Evolutionary conservation across 2,113 vertebrate species (phyloP), one percentile per base, ranked within the genome.

Genomic region (Anguilla japonica): DNA sequence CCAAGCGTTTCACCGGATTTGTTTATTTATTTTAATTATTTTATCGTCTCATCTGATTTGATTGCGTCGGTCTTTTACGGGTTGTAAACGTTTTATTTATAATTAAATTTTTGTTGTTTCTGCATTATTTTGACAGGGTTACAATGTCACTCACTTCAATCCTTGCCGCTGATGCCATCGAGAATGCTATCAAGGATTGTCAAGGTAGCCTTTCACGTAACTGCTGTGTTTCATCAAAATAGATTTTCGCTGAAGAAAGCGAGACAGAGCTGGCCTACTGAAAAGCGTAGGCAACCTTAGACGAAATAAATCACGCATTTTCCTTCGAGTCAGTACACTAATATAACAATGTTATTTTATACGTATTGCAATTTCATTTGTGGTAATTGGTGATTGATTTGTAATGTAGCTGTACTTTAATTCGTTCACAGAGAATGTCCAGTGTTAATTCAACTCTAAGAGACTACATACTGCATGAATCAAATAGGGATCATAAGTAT

Each of bases 61-160:
- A 53, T 53, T 53, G 11, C 8, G 8, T 14, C 50, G 50, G 13
- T 53, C 4, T 46, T 46, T 46, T 13, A 53, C 7, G 20, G 3
- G 3, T 20, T 67, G 22, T 26, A 26, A 75, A n/a, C 34, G 1
- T 75, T 13, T 75, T 75, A 9, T n/a, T 29, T 75, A 11, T 75
- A 1, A 34, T 34, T 75, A 2, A 34, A 75, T 34, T 34, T 75
- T 2, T 84, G 26, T n/a, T 82, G 88, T 85, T 29, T 83, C 85
- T 0, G 89, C 94, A 88, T 90, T 84, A 20, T 63, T 81, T 84
- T 87, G 57, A 81, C 93, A 98, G 97, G 92, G 94, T 90, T 92
- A 97, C 94, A 85, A 99, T 99, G 98, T 98, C 97, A 88, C 96
- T 99, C 90, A 97, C 95, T 80, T 97, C 98, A 43, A 91, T 99